A percentile compares a stretch with the other conserved stretches of the same genome.
Evolutionary conservation across 1,140 invertebrate genomes (phyloP).

Genomic region (Musca vetustissima): DNA sequence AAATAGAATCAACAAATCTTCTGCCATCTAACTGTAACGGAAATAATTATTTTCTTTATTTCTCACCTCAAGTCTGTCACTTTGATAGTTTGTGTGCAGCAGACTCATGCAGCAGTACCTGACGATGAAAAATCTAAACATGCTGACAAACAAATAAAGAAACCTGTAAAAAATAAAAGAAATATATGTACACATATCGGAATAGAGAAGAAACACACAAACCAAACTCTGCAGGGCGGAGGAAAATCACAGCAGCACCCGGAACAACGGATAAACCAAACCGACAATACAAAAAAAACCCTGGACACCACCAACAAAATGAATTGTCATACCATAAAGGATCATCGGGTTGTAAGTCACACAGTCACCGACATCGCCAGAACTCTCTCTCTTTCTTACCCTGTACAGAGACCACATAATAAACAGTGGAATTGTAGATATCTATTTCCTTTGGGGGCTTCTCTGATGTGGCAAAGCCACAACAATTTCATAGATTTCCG

Average conservation of each 20-base stretch:
- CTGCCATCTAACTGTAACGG: background rate
- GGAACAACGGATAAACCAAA: background rate
- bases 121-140: slow-evolving; percentile 18
- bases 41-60: slow-evolving; percentile 20
- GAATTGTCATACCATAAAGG: slow-evolving; percentile 19
- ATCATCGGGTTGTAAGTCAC: background rate
- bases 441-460: too few species aligned
- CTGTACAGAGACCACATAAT: slow-evolving; percentile 13
- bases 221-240: background rate
- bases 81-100: background rate
- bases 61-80: slow-evolving; percentile 1
- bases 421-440: slow-evolving; percentile 2
- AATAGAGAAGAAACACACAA: background rate
- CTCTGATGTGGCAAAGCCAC: background rate
- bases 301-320: slow-evolving; percentile 7
- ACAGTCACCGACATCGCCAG: background rate
- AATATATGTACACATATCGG: background rate
- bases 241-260: background rate
- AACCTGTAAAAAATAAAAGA: background rate
- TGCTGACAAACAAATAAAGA: background rate
- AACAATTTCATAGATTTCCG: slow-evolving; percentile 22
- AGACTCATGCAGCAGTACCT: background rate
- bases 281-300: too few species aligned
- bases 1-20: too few species aligned
- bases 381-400: background rate